These are phyloP conservation scores for Stichodactyla helianthus DNA, from an alignment of 64 coral and sea anemone genomes.

Conservation along the genomic window DNA sequence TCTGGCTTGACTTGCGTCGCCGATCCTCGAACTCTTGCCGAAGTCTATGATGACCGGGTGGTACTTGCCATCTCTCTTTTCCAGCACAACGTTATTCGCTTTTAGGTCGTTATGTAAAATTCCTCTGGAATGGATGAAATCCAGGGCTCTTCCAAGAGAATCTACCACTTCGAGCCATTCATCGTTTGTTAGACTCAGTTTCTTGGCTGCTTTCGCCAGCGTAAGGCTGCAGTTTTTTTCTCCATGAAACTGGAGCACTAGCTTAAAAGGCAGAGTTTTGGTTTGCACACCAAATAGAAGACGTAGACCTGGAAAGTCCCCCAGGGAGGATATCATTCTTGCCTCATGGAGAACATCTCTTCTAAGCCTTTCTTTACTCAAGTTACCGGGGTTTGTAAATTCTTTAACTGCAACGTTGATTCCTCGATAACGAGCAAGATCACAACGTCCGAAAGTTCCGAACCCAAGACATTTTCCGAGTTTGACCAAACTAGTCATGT, in stretches of 20 bases:
- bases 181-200: not conserved
- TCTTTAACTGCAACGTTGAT: not conserved
- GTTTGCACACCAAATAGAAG: slow-evolving; percentile 9
- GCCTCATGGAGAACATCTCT: slow-evolving; percentile 5
- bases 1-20: not conserved
- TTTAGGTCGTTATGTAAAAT: slow-evolving; percentile 15
- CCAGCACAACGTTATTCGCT: not conserved
- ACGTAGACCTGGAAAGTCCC: not conserved
- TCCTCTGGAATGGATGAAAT: slow-evolving; percentile 13
- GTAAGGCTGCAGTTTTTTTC: slow-evolving; percentile 1
- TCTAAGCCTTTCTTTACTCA: not conserved
- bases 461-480: not conserved
- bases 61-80: not conserved
- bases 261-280: not conserved
- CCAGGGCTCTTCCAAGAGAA: not conserved
- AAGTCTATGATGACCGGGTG: slow-evolving; percentile 35
- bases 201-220: not conserved
- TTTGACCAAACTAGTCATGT: not conserved
- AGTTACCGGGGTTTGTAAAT: not conserved
- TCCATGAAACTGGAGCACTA: slow-evolving; percentile 22
- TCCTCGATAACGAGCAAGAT: not conserved
- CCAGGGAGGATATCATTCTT: not conserved
- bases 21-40: slow-evolving; percentile 2
- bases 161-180: slow-evolving; percentile 2
- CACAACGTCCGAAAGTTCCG: not conserved